phyloP scores from a whole-genome alignment of 35 echinoderm and acorn worm genomes.

The Ophioderma brevispina region DNA sequence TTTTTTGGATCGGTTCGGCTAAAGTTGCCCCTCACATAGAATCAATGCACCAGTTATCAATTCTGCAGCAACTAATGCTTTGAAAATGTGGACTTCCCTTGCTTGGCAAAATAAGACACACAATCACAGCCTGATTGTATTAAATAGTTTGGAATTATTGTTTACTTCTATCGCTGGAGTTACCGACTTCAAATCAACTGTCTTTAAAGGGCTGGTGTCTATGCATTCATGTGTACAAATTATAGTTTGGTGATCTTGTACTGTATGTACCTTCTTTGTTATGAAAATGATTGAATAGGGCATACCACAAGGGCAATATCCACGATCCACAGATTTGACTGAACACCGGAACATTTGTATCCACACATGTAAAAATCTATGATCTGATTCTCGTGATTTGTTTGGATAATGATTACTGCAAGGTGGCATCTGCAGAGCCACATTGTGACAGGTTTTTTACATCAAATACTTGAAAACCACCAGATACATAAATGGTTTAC shows the following conservation, averaged over 20 bases:
- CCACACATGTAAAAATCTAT: constrained; percentile 50
- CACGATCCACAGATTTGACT: constrained; percentile 60
- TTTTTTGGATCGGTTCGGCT: constrained; percentile 9
- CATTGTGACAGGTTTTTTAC: background rate
- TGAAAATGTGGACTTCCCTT: constrained; percentile 47
- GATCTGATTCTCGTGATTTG: constrained; percentile 62
- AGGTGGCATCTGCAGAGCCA: background rate
- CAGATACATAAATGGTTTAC: constrained; percentile 55
- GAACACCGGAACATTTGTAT: constrained; percentile 8
- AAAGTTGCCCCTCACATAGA: constrained; percentile 13
- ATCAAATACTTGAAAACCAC: constrained; percentile 44
- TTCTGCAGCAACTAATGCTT: constrained; percentile 38
- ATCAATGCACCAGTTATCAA: constrained; percentile 28
- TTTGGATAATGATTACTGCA: background rate
- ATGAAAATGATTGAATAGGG: background rate
- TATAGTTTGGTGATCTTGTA: constrained; percentile 3
- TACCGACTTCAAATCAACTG: background rate
- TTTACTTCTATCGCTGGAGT: constrained; percentile 21
- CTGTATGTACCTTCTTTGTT: constrained; percentile 41
- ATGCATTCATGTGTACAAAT: background rate
- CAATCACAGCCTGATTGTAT: constrained; percentile 53
- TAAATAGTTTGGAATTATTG: constrained; percentile 49
- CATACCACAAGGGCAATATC: constrained; percentile 44
- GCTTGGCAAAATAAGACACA: constrained; percentile 51
- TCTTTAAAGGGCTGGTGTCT: background rate